Evolutionary conservation across 1,140 invertebrate species (phyloP), one percentile per base, ranked within the genome.

Genomic region (Steinernema feltiae): DNA sequence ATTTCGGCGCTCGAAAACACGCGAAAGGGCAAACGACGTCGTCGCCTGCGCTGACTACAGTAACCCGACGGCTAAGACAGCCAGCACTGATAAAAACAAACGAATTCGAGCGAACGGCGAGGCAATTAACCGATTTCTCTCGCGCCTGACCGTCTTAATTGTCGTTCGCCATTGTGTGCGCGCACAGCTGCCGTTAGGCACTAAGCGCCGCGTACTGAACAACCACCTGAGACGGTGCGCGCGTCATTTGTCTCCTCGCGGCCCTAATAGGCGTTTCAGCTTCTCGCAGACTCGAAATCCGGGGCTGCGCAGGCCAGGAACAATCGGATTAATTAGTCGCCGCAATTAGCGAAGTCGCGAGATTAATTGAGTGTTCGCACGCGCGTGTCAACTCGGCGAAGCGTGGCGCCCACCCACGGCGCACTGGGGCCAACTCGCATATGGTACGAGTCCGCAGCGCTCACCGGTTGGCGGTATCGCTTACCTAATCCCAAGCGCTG

Each of bases 111-210:
- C n/a, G n/a, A n/a, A n/a, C n/a, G n/a, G n/a, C n/a, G 24, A 27
- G 53, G 24, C 53, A 63, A 63, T 63, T 63, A 63, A 63, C 53
- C 53, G 53, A 63, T 63, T 63, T 27, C 53, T 3, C 12, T 12
- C 53, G 53, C 53, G 53, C 12, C 53, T 12, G 53, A 17, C 24
- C 24, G 12, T 63, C 53, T 21, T 63, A 63, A 63, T 63, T 63
- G 53, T 12, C 7, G 53, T 21, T 7, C 12, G 24, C 12, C 7
- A 41, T 7, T 18, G 7, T 15, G 7, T 63, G 53, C 24, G 53
- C 53, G 53, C 53, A 21, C 53, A 63, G 53, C 53, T 63, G 53
- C 53, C 53, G 53, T 63, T 63, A 63, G 53, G 15, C n/a, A n/a
- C n/a, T n/a, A n/a, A n/a, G n/a, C n/a, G n/a, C n/a, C n/a, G n/a